phyloP scores from a whole-genome alignment of 2,113 vertebrate genomes.

The Caracal caracal region DNA sequence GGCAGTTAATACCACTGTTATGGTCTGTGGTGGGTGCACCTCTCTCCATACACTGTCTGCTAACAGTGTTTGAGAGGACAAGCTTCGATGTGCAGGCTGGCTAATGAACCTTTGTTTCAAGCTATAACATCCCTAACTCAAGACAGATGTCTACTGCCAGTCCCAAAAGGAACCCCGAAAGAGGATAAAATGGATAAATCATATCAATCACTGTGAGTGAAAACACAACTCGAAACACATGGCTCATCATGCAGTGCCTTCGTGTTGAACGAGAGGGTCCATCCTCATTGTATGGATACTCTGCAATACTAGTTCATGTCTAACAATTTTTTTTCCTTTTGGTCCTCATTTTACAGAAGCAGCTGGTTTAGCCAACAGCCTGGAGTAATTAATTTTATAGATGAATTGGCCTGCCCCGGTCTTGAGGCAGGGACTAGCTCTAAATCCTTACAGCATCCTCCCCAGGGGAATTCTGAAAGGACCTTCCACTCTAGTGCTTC shows the following conservation, averaged over 20 bases:
- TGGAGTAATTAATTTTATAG: slow-evolving; percentile 6
- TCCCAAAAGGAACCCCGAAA: background rate
- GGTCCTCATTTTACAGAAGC: slow-evolving; percentile 38
- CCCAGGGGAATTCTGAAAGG: background rate
- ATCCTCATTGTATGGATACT: background rate
- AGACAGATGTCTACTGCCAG: background rate
- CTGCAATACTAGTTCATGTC: background rate
- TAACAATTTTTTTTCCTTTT: background rate
- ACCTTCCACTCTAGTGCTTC: background rate
- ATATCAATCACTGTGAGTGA: background rate
- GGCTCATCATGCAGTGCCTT: background rate
- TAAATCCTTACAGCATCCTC: background rate
- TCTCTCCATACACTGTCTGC: background rate
- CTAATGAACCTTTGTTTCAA: background rate
- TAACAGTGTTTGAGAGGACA: background rate
- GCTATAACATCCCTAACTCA: background rate
- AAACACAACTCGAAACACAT: background rate
- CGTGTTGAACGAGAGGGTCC: background rate
- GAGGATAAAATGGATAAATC: background rate
- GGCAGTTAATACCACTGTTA: background rate
- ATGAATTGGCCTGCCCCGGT: background rate
- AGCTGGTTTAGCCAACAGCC: background rate
- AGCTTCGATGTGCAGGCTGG: background rate
- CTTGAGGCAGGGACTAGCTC: background rate
- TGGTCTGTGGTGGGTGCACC: background rate